These are phyloP conservation scores for Brachyistius frenatus DNA, from an alignment of 2,113 vertebrate species.

Conservation along the genomic window DNA sequence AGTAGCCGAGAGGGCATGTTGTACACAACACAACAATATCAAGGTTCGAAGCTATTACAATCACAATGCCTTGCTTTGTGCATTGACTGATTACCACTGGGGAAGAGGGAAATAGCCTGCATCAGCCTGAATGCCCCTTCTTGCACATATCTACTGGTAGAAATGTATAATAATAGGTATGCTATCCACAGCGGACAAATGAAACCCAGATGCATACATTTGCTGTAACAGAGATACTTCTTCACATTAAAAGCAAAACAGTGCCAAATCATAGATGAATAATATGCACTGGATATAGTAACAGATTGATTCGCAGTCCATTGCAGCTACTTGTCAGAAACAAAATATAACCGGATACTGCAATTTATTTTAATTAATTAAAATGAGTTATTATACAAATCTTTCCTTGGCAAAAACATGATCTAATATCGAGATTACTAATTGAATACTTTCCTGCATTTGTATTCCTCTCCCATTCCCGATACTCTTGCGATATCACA, in stretches of 20 bases:
- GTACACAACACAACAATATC: slow-evolving; percentile 52
- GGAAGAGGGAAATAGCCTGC: slow-evolving; percentile 53
- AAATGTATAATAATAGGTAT: slow-evolving; percentile 53
- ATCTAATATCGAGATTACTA: slow-evolving; percentile 7
- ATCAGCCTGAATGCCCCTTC: slow-evolving; percentile 41
- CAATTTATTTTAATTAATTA: too few species aligned
- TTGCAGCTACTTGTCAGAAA: neutral
- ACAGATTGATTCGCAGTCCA: neutral
- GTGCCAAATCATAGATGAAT: neutral
- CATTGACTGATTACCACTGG: slow-evolving; percentile 66
- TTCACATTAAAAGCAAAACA: slow-evolving; percentile 1
- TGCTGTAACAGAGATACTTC: neutral
- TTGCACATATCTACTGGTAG: slow-evolving; percentile 59
- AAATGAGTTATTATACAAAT: too few species aligned
- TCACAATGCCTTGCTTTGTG: slow-evolving; percentile 66
- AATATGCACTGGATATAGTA: neutral
- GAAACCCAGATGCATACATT: slow-evolving; percentile 12
- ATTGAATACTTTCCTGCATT: slow-evolving; percentile 14
- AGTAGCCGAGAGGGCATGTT: slow-evolving; percentile 51
- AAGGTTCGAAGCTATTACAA: slow-evolving; percentile 54
- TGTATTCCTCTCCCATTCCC: neutral
- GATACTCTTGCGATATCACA: neutral
- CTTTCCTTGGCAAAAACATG: too few species aligned
- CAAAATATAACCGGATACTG: neutral
- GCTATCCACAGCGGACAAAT: slow-evolving; percentile 30